Evolutionary conservation across 1,140 invertebrate species (phyloP), one percentile per base, ranked within the genome.

Genomic region (Drosophila ananassae): DNA sequence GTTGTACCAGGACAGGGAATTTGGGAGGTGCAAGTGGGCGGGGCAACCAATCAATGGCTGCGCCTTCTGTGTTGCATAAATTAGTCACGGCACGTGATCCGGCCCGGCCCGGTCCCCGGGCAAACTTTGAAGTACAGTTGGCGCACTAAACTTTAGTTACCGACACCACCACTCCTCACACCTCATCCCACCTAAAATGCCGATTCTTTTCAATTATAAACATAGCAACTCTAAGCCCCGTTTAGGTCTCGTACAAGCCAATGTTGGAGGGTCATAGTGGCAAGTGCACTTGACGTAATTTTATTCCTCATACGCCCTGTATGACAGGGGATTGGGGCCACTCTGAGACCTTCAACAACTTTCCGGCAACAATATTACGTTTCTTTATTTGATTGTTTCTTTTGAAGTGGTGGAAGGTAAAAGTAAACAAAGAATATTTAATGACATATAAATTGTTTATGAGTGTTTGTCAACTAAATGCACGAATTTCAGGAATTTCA

Each of bases 61-160:
- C 60, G 78, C 78, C 78, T 82, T 85, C 76, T 82, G 82, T 78
- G 82, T 78, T 87, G 82, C 82, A 87, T 89, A 89, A 87, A 87
- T 87, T 87, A 87, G 84, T 57, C 55, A 73, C 57, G 76, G 82
- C 81, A 82, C 82, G 82, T 87, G 82, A 85, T 77, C 48, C 58
- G 55, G 62, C 39, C 48, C 58, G 51, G 62, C 39, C 39, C 47
- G 47, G 25, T 28, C 25, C 25, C 34, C 47, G 47, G 21, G 30
- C 10, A 52, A 85, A 78, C 62, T 89, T 78, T 82, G 62, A 69
- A 82, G 79, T 87, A 82, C 75, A 87, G 82, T 82, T 82, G 58
- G 50, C 67, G 30, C 68, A 73, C 61, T 66, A 50, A 79, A 61
- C 60, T 73, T 57, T 47, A 62, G 68, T 50, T 68, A 24, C 21